Evolutionary conservation across 2,113 vertebrate genomes (phyloP).

Genomic region (Phasianus colchicus): DNA sequence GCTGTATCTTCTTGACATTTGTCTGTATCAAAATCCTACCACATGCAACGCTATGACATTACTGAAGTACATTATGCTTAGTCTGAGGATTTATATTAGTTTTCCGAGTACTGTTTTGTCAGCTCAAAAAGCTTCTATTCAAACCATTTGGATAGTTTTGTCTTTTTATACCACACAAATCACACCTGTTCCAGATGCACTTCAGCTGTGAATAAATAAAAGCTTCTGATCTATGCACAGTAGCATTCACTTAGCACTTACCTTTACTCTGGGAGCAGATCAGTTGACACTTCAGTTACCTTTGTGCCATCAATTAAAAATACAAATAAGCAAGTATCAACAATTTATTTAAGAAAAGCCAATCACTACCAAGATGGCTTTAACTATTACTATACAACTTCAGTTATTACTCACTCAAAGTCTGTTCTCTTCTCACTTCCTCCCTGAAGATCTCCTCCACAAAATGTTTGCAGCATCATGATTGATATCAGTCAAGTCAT

Average conservation of each 20-base stretch:
- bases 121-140: neutral
- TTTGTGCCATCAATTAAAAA: neutral
- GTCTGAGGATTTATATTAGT: neutral
- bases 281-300: neutral
- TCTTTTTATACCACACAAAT: neutral
- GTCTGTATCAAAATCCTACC: neutral
- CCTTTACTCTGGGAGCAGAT: neutral
- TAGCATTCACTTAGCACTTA: neutral
- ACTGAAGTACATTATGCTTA: neutral
- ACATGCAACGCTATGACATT: neutral
- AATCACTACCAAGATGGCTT: neutral
- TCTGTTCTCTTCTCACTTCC: neutral
- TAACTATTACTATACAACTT: neutral
- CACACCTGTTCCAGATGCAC: neutral
- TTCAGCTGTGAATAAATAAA: neutral
- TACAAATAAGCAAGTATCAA: neutral
- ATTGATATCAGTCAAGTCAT: neutral
- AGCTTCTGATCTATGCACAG: neutral
- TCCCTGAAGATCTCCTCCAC: neutral
- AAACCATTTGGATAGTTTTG: neutral
- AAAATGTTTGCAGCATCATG: neutral
- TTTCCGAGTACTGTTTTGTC: neutral
- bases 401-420: neutral
- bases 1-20: neutral
- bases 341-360: neutral